Evolutionary conservation across 92 coral and sea anemone species (phyloP).

Genomic region (Porites lobata): DNA sequence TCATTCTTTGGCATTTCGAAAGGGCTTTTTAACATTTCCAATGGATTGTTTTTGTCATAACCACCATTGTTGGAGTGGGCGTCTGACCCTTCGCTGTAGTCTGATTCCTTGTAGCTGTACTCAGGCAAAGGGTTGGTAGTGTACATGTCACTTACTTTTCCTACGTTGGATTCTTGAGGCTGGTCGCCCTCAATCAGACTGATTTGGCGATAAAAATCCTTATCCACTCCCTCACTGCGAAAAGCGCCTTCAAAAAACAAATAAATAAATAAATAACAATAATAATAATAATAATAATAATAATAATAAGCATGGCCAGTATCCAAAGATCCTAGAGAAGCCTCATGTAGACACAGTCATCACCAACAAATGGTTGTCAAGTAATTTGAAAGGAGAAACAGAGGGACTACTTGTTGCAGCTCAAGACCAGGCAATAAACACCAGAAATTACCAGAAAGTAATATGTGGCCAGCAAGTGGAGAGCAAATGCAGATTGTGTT

Average conservation of each 20-base stretch:
- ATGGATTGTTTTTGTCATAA: slow-evolving; percentile 4
- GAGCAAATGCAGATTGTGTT: too few species aligned
- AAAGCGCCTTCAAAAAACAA: slow-evolving; percentile 12
- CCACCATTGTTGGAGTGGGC: slow-evolving; percentile 22
- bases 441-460: too few species aligned
- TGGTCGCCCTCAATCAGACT: slow-evolving; percentile 48
- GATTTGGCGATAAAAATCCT: slow-evolving; percentile 44
- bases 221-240: slow-evolving; percentile 35
- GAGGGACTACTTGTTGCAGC: too few species aligned
- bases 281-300: too few species aligned
- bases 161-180: slow-evolving; percentile 11
- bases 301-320: too few species aligned
- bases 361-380: too few species aligned
- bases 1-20: slow-evolving; percentile 33
- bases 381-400: too few species aligned
- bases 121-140: slow-evolving; percentile 82
- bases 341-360: too few species aligned
- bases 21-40: slow-evolving; percentile 19
- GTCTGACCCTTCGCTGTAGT: slow-evolving; percentile 36
- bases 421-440: too few species aligned
- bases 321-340: too few species aligned
- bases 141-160: slow-evolving; percentile 54
- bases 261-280: background rate
- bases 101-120: slow-evolving; percentile 69
- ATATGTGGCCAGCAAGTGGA: too few species aligned